Percentiles rank a stretch among this genome's conserved stretches.
phyloP scores from a whole-genome alignment of 2,113 vertebrate species.

The Megaleporinus macrocephalus region DNA sequence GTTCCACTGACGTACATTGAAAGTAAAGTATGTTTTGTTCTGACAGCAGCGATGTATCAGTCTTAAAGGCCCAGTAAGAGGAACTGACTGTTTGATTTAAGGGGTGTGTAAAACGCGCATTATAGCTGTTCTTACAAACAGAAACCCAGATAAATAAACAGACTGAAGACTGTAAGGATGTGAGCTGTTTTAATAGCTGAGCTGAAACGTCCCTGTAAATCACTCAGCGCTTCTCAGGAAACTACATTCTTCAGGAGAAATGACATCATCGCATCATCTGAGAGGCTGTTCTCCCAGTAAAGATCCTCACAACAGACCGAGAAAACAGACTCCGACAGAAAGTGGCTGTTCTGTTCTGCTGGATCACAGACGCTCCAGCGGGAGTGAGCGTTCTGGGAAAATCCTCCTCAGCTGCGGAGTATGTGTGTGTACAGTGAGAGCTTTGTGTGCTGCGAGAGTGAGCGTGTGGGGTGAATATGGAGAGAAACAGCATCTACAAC shows the following conservation, averaged over 20 bases:
- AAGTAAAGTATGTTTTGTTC: too few relatives aligned
- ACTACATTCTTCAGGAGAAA: background rate
- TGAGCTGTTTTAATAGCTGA: background rate
- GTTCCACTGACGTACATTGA: too few relatives aligned
- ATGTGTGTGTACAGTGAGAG: constrained; percentile 33
- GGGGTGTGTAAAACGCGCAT: too few relatives aligned
- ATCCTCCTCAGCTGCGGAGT: constrained; percentile 36
- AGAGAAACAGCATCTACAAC: background rate
- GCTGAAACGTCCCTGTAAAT: constrained; percentile 24
- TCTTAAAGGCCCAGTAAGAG: too few relatives aligned
- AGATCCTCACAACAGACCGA: background rate
- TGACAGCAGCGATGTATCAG: too few relatives aligned
- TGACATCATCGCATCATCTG: constrained; percentile 14
- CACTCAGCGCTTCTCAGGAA: constrained; percentile 12
- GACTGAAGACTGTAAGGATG: too few relatives aligned
- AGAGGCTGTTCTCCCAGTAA: constrained; percentile 12
- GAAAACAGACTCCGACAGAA: constrained; percentile 6
- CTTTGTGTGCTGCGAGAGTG: constrained; percentile 42
- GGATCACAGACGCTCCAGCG: constrained; percentile 35
- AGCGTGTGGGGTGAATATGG: constrained; percentile 3
- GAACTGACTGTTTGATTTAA: too few relatives aligned
- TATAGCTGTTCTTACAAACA: too few relatives aligned
- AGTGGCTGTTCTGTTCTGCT: background rate
- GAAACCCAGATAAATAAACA: too few relatives aligned
- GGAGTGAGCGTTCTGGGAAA: constrained; percentile 37